phyloP scores from a whole-genome alignment of 2,113 vertebrate species.

The Tachysurus vachellii region DNA sequence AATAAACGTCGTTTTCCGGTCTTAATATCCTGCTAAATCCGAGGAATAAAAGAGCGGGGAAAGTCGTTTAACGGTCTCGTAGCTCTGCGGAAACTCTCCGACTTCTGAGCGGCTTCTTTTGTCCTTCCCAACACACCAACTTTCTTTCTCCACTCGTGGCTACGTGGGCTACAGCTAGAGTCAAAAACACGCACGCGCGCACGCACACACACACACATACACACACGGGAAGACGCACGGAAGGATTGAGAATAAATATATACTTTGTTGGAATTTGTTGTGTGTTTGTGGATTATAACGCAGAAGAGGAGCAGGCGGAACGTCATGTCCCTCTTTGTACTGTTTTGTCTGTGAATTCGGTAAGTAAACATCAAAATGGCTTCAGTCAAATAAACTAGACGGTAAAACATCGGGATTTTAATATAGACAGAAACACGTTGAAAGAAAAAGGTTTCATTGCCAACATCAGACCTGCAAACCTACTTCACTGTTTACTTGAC shows the following conservation, averaged over 20 bases:
- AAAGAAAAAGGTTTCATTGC: neutral
- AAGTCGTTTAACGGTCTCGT: neutral
- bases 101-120: slow-evolving; percentile 34
- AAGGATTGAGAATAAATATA: neutral
- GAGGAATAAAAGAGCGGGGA: slow-evolving; percentile 1
- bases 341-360: neutral
- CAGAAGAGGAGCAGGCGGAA: neutral
- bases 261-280: slow-evolving; percentile 9
- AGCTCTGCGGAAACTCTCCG: slow-evolving; percentile 22
- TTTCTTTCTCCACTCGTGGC: slow-evolving; percentile 23
- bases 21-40: neutral
- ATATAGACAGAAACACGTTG: neutral
- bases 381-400: neutral
- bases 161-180: slow-evolving; percentile 18
- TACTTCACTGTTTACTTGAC: neutral
- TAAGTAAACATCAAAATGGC: slow-evolving; percentile 40
- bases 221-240: neutral
- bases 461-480: neutral
- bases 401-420: neutral
- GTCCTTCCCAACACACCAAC: slow-evolving; percentile 2
- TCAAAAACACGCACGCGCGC: neutral
- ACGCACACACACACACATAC: neutral
- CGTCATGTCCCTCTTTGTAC: slow-evolving; percentile 13
- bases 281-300: slow-evolving; percentile 48
- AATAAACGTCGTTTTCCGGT: neutral